Percentiles rank a stretch among this genome's conserved stretches.
Conservation (phyloP, 1,140 invertebrate genomes). For the Thalassaphorura encarpata region DNA sequence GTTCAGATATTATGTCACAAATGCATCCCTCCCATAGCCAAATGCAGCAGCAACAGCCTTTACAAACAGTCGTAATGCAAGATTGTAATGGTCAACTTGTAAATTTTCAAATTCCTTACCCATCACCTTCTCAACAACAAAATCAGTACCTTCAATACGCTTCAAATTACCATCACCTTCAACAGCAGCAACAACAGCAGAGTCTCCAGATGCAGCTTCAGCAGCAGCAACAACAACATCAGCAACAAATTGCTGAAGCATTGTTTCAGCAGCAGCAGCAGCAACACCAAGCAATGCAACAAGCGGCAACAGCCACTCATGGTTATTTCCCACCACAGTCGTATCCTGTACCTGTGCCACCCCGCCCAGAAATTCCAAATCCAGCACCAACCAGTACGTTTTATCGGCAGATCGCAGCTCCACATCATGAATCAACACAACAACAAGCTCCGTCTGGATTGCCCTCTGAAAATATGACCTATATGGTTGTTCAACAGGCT, state of each 20-base stretch:
- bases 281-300: too few species aligned
- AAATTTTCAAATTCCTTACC: constrained; percentile 44
- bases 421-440: too few species aligned
- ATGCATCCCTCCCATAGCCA: background rate
- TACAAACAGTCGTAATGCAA: constrained; percentile 14
- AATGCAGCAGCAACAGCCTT: background rate
- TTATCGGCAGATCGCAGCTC: too few species aligned
- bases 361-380: too few species aligned
- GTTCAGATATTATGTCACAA: background rate
- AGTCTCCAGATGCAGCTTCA: background rate
- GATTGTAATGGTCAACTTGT: constrained; percentile 21
- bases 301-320: background rate
- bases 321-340: background rate
- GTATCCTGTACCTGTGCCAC: too few species aligned
- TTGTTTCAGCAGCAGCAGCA: background rate
- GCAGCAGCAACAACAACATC: constrained; percentile 1
- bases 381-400: too few species aligned
- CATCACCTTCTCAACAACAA: constrained; percentile 47
- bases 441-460: too few species aligned
- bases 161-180: constrained; percentile 43
- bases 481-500: too few species aligned
- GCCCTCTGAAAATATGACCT: too few species aligned
- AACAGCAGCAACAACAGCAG: constrained; percentile 3
- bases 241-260: constrained; percentile 11
- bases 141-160: constrained; percentile 58